phyloP scores from a whole-genome alignment of 2,113 vertebrate species.

The Antennarius striatus region DNA sequence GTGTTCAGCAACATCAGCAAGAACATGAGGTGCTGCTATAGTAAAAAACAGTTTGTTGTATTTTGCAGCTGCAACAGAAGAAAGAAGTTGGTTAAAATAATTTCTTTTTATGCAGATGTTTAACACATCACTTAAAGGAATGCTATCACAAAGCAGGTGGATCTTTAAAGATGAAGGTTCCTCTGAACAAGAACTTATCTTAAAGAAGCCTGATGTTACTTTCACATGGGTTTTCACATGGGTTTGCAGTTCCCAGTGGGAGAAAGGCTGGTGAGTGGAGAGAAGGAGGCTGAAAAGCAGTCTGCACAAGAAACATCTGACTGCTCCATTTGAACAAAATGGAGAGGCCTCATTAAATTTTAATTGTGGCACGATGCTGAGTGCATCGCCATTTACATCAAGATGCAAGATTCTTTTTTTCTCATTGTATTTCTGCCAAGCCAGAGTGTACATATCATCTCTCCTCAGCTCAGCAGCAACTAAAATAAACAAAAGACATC shows the following conservation, averaged over 20 bases:
- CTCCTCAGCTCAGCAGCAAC: conserved; percentile 16
- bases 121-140: conserved; percentile 28
- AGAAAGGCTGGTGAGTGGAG: conserved; percentile 10
- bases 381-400: conserved; percentile 60
- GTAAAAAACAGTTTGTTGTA: not conserved
- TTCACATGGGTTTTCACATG: conserved; percentile 23
- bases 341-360: conserved; percentile 73
- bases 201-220: not conserved
- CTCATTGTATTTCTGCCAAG: conserved; percentile 35
- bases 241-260: conserved; percentile 8
- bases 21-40: conserved; percentile 4
- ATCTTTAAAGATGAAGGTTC: conserved; percentile 12
- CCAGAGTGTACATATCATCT: conserved; percentile 9
- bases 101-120: conserved; percentile 7
- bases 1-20: not conserved
- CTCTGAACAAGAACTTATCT: conserved; percentile 3
- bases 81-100: conserved; percentile 1
- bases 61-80: conserved; percentile 1
- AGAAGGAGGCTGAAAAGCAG: conserved; percentile 38
- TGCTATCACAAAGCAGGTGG: conserved; percentile 3
- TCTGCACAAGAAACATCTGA: conserved; percentile 52
- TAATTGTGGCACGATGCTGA: conserved; percentile 64
- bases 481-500: conserved; percentile 24
- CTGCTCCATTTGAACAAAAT: conserved; percentile 51
- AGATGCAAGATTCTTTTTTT: conserved; percentile 61